These are phyloP conservation scores for Orthonevra nobilis DNA, from an alignment of 2,888 invertebrate genomes.

Conservation along the genomic window DNA sequence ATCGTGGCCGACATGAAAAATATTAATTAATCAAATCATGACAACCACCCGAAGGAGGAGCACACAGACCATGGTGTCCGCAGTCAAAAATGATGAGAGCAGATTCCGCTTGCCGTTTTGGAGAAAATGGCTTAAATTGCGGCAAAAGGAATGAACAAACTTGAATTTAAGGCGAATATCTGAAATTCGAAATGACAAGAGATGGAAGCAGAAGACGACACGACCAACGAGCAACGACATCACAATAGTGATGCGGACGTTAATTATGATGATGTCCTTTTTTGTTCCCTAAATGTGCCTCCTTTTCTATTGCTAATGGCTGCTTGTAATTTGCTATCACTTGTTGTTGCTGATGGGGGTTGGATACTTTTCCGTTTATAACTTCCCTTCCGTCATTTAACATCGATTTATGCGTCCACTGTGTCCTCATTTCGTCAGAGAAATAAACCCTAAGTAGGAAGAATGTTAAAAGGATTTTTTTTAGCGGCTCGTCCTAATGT, in stretches of 20 bases:
- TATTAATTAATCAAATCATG: constrained; percentile 66
- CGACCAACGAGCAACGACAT: constrained; percentile 3
- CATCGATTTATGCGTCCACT: constrained; percentile 55
- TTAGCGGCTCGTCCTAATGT: constrained; percentile 6
- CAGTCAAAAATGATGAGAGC: neutral
- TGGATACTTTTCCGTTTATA: constrained; percentile 27
- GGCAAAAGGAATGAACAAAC: no score
- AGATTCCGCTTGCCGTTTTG: constrained; percentile 1
- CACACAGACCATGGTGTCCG: neutral
- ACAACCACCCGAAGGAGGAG: neutral
- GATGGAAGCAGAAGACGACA: constrained; percentile 25
- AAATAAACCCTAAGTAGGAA: constrained; percentile 25
- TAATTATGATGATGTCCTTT: constrained; percentile 34
- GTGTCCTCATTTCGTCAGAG: constrained; percentile 24
- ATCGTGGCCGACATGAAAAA: constrained; percentile 50
- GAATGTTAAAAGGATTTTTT: constrained; percentile 48
- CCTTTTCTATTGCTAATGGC: constrained; percentile 39
- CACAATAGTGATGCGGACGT: constrained; percentile 8
- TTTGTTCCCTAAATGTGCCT: constrained; percentile 29
- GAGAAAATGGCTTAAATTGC: constrained; percentile 22
- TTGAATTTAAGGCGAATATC: constrained; percentile 44
- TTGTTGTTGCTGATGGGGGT: constrained; percentile 30
- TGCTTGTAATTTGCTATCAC: constrained; percentile 46
- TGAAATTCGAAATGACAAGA: constrained; percentile 47
- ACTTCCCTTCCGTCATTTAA: constrained; percentile 27